phyloP scores from a whole-genome alignment of 2,888 invertebrate genomes.

The Phortica okadai region DNA sequence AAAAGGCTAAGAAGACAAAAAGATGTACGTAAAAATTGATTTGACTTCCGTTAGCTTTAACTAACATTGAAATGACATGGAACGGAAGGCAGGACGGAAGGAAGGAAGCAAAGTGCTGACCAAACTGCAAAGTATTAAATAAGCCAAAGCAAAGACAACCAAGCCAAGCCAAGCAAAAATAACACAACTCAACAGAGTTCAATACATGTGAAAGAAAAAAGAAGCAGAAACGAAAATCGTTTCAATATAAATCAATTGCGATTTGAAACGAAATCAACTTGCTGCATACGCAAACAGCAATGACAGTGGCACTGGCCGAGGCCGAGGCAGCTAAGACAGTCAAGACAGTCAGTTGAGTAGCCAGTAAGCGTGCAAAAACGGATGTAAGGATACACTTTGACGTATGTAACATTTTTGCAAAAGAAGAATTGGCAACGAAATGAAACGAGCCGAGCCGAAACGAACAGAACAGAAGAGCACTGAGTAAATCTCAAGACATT shows the following conservation, averaged over 20 bases:
- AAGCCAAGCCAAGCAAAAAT: not conserved
- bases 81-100: conserved; percentile 34
- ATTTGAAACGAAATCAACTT: conserved; percentile 51
- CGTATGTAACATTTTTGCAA: conserved; percentile 28
- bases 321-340: not conserved
- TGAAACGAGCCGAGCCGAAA: conserved; percentile 47
- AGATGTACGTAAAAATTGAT: conserved; percentile 52
- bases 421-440: conserved; percentile 54
- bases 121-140: conserved; percentile 16
- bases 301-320: conserved; percentile 15
- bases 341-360: not conserved
- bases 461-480: conserved; percentile 34
- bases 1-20: not conserved
- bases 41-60: conserved; percentile 58
- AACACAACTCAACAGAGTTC: not conserved
- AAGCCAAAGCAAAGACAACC: conserved; percentile 46
- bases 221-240: conserved; percentile 50
- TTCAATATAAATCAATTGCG: conserved; percentile 73
- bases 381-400: conserved; percentile 28
- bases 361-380: not conserved
- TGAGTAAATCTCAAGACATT: conserved; percentile 69
- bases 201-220: not conserved
- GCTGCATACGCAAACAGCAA: conserved; percentile 54
- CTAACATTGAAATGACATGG: conserved; percentile 41
- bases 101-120: conserved; percentile 1